Evolutionary conservation across 1,140 invertebrate species (phyloP).

Genomic region (Drosophila parvula): DNA sequence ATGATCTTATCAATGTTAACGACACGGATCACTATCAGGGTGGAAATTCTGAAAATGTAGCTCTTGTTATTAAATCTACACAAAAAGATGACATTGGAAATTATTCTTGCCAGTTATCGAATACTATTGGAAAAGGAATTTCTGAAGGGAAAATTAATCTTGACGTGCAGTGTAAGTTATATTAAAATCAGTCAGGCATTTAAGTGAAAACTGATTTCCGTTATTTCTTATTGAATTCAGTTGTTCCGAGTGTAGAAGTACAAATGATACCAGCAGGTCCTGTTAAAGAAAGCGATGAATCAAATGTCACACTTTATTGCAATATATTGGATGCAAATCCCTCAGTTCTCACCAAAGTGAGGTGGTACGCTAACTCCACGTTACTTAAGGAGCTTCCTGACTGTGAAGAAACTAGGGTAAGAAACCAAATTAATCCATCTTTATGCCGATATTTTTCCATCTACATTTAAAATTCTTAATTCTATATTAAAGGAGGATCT

Average conservation of each 20-base stretch:
- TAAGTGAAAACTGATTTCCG: not conserved
- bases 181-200: not conserved
- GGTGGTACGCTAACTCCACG: conserved; percentile 93
- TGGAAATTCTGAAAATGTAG: conserved; percentile 89
- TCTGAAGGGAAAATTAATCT: conserved; percentile 89
- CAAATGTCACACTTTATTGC: conserved; percentile 93
- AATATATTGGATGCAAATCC: conserved; percentile 90
- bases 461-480: not conserved
- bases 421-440: conserved; percentile 4
- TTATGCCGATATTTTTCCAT: not conserved
- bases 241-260: conserved; percentile 90
- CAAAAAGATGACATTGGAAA: conserved; percentile 91
- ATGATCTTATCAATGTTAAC: conserved; percentile 87
- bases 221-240: conserved; percentile 81
- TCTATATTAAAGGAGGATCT: conserved; percentile 84
- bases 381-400: conserved; percentile 93
- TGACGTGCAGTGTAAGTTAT: conserved; percentile 91
- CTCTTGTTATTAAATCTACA: conserved; percentile 90
- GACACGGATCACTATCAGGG: conserved; percentile 89
- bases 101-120: conserved; percentile 91
- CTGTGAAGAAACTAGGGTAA: conserved; percentile 85
- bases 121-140: conserved; percentile 87
- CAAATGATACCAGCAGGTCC: conserved; percentile 90
- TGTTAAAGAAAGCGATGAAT: conserved; percentile 91
- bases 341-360: conserved; percentile 87